Base-by-base conservation (phyloP, 2,888 invertebrate genomes). In the Ischnura elegans region DNA sequence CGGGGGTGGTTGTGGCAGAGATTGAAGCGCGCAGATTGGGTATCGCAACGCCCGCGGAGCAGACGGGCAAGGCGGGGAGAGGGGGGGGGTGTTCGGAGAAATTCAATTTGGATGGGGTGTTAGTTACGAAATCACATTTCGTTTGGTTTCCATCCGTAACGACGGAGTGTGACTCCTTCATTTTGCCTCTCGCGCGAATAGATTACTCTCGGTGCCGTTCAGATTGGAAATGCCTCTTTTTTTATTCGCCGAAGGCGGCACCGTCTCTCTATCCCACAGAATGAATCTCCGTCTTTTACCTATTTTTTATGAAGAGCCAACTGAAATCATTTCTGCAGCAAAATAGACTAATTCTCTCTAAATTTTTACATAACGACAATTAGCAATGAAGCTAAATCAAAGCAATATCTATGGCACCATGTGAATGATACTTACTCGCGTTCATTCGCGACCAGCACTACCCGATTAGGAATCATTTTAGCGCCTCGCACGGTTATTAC, bases 101-200 rank as follows among this genome's bases (percentile, higher is more conserved):
- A 90, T 66, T 90, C 61, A 90, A 90, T 90, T 90, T 45, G 90
- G 90, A 90, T 90, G 90, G 66, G 90, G 90, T 90, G 90, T 90
- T 90, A 90, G 90, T 90, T 90, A 61, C 61, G 90, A 90, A 90
- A 61, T 90, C 61, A 61, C 61, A 90, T 90, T 90, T 90, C 90
- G 90, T 90, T 90, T 90, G 42, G 90, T 61, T 90, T 90, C 90
- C 90, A 90, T 61, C 47, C 43, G 90, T 43, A 36, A 55, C 42
- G n/a, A 43, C 42, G 55, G 29, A 90, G 87, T 51, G 55, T 36
- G 87, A 87, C 61, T 90, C 36, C 76, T 76, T 76, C 76, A 76
- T 90, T 90, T 55, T 51, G 21, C 21, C 51, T 61, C 51, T 61
- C 43, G 29, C 55, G n/a, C 61, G 90, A 45, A 61, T 61, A 90